Evolutionary conservation across 2,888 invertebrate genomes (phyloP), one percentile per base, ranked within the genome.

Genomic region (Tenthredo distinguenda): DNA sequence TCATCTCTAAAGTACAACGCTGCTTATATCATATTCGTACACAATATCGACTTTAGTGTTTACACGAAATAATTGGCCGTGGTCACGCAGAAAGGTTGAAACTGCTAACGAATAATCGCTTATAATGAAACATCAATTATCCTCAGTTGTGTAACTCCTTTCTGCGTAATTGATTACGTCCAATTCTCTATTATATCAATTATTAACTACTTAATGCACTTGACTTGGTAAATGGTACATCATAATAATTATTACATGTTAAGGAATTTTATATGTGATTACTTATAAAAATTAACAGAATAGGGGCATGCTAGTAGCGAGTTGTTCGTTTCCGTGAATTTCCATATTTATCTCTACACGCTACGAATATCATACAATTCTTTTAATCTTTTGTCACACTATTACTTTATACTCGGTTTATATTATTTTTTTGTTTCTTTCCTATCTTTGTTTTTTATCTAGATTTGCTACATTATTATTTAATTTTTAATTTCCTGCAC

Each of bases 191-290:
- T 82, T 85, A 50, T 65, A 58, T 85, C 50, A 77, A 40, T 85
- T 85, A 87, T 88, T 86, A 86, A 86, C 88, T 88, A 86, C 84
- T 86, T 88, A 87, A 88, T 87, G 86, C 86, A 85, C 87, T 88
- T 85, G 83, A 83, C 83, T 83, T 83, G 83, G 83, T 83, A 83
- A 83, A 68, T 83, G 83, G 83, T 83, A 83, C 83, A 83, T 83
- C 83, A 50, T 83, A 81, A 74, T 40, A 74, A 47, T 50, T 40
- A 81, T 40, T 81, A 81, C 81, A 81, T 81, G 40, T 81, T 58
- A 40, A 62, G 62, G 12, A 62, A 71, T 68, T 68, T 65, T 34
- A 50, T 47, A 50, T 50, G 15, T 21, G 34, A n/a, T 68, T 68
- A 47, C 34, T 77, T 71, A 50, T 68, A 83, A 83, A 68, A 83